Conservation (phyloP, 2,797 vertebrate species). For the Spheniscus humboldti region DNA sequence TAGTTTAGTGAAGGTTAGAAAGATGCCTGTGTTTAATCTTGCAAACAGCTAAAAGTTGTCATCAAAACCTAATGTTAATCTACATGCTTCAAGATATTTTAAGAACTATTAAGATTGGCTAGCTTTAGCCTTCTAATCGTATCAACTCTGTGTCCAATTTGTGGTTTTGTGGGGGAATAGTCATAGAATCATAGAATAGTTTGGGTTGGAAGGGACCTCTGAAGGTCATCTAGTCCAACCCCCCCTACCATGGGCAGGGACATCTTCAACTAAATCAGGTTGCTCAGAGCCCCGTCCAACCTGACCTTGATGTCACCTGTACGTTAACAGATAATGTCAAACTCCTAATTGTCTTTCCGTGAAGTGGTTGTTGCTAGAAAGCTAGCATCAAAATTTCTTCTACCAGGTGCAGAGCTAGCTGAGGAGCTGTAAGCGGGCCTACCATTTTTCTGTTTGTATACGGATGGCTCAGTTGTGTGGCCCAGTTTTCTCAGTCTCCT, state of each 20-base stretch:
- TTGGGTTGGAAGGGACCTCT: no score
- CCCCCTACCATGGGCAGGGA: no score
- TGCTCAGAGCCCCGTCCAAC: no score
- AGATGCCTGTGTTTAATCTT: not conserved
- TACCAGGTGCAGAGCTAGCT: not conserved
- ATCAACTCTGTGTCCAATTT: not conserved
- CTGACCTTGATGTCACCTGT: not conserved
- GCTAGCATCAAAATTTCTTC: not conserved
- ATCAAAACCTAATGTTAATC: not conserved
- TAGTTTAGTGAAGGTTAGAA: not conserved
- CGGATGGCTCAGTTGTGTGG: fast-evolving
- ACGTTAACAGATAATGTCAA: not conserved
- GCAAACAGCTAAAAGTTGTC: not conserved
- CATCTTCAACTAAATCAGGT: no score
- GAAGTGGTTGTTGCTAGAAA: not conserved
- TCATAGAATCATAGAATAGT: not conserved
- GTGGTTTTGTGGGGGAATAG: not conserved
- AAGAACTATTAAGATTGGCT: not conserved
- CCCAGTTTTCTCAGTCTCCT: not conserved
- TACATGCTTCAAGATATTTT: not conserved
- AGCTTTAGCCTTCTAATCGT: not conserved
- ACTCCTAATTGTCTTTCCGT: not conserved
- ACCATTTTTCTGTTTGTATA: not conserved
- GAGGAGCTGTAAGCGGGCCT: not conserved
- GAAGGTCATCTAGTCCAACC: no score